A percentile compares a stretch with the other conserved stretches of the same genome.
These are phyloP conservation scores for Digitonthophagus gazella DNA, from an alignment of 2,888 invertebrate species.

Conservation along the genomic window DNA sequence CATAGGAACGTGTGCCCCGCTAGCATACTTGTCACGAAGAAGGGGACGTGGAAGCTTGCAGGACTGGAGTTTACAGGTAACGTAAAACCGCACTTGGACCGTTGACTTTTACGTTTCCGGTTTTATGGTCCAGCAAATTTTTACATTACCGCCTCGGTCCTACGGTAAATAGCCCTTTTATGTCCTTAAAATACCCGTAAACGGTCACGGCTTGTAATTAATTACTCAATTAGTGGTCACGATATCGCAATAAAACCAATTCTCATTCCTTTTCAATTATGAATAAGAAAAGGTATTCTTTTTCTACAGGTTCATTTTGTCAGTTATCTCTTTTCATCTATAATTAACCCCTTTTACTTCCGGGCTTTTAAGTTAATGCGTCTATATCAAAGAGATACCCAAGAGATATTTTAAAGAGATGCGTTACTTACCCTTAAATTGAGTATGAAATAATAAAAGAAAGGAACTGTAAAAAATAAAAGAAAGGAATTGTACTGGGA, in stretches of 20 bases:
- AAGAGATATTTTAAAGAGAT: too few relatives aligned
- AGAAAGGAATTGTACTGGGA: background rate
- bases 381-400: background rate
- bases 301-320: background rate
- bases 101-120: conserved; percentile 11
- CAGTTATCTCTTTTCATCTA: background rate
- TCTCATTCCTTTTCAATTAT: too few relatives aligned
- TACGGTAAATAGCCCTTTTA: background rate
- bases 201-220: background rate
- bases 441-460: background rate
- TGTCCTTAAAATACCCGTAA: background rate
- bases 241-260: too few relatives aligned
- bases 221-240: too few relatives aligned
- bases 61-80: conserved; percentile 91
- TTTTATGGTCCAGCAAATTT: background rate
- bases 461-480: background rate
- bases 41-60: conserved; percentile 94
- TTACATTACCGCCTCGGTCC: background rate
- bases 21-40: conserved; percentile 86
- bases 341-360: background rate
- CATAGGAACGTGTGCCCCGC: conserved; percentile 95
- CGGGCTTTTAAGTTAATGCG: background rate
- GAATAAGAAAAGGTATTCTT: too few relatives aligned
- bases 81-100: background rate
- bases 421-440: background rate